Evolutionary conservation across 1,140 invertebrate species (phyloP).

Genomic region (Telenomus remus): DNA sequence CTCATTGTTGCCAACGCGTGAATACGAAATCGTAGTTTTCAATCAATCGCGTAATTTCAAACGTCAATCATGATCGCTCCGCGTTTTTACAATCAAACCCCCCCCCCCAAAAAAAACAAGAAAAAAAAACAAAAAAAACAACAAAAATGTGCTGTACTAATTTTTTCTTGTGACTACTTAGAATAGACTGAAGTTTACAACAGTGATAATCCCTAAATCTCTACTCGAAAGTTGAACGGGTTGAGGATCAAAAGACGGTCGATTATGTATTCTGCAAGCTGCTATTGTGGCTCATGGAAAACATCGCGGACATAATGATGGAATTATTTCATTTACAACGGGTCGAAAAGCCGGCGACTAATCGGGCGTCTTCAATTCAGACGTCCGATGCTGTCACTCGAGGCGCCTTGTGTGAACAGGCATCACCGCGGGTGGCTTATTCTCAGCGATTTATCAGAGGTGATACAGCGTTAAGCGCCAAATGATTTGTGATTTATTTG

Average conservation of each 20-base stretch:
- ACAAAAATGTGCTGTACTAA: too few relatives aligned
- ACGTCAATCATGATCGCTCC: too few relatives aligned
- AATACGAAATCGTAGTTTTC: constrained; percentile 30
- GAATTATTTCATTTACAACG: constrained; percentile 43
- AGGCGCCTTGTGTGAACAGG: constrained; percentile 18
- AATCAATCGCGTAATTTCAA: not conserved
- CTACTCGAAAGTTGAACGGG: too few relatives aligned
- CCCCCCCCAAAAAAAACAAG: too few relatives aligned
- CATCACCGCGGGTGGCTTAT: constrained; percentile 48
- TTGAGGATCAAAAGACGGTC: too few relatives aligned
- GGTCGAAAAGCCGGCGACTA: constrained; percentile 43
- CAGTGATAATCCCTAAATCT: not conserved
- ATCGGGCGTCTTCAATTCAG: constrained; percentile 49
- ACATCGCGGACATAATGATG: constrained; percentile 28
- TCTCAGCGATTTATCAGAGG: constrained; percentile 47
- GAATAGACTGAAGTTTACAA: too few relatives aligned
- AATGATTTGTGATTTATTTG: constrained; percentile 58
- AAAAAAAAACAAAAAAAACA: too few relatives aligned
- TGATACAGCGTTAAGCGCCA: constrained; percentile 54
- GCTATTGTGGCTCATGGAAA: not conserved
- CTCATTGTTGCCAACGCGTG: constrained; percentile 39
- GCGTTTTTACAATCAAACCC: too few relatives aligned
- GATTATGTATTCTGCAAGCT: not conserved
- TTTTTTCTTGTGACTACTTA: too few relatives aligned
- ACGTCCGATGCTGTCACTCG: constrained; percentile 17